These are phyloP conservation scores for Cantharis flavilabris DNA, from an alignment of 2,888 invertebrate genomes.

Conservation along the genomic window DNA sequence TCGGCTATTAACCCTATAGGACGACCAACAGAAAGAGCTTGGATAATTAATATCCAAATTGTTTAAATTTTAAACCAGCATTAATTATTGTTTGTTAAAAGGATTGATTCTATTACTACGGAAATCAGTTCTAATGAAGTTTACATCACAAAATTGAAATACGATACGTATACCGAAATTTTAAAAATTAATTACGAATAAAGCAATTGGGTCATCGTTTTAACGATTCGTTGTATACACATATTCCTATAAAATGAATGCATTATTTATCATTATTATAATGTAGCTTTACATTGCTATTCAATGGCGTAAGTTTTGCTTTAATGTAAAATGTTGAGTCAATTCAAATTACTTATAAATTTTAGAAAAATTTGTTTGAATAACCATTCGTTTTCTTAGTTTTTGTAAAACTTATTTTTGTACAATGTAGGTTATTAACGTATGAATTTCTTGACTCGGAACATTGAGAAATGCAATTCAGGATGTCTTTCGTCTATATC, in stretches of 20 bases:
- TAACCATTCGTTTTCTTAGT: too few relatives aligned
- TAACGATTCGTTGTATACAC: background rate
- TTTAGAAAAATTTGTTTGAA: too few relatives aligned
- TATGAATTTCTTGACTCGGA: too few relatives aligned
- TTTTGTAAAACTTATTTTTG: too few relatives aligned
- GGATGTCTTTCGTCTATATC: too few relatives aligned
- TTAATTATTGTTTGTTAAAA: background rate
- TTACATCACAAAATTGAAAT: background rate
- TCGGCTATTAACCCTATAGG: background rate
- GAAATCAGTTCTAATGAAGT: background rate
- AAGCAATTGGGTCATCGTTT: background rate
- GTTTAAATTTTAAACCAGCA: background rate
- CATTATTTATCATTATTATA: background rate
- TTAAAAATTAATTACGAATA: background rate
- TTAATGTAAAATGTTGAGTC: too few relatives aligned
- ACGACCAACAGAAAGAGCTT: background rate
- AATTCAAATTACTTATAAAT: too few relatives aligned
- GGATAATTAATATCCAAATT: background rate
- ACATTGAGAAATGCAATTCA: too few relatives aligned
- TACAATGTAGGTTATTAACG: too few relatives aligned
- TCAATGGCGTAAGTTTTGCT: background rate
- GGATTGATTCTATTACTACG: background rate
- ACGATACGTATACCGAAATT: background rate
- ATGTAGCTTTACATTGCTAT: background rate
- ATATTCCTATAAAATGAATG: background rate